Evolutionary conservation across 2,888 invertebrate species (phyloP), one percentile per base, ranked within the genome.

Genomic region (Cheilosia pagana): DNA sequence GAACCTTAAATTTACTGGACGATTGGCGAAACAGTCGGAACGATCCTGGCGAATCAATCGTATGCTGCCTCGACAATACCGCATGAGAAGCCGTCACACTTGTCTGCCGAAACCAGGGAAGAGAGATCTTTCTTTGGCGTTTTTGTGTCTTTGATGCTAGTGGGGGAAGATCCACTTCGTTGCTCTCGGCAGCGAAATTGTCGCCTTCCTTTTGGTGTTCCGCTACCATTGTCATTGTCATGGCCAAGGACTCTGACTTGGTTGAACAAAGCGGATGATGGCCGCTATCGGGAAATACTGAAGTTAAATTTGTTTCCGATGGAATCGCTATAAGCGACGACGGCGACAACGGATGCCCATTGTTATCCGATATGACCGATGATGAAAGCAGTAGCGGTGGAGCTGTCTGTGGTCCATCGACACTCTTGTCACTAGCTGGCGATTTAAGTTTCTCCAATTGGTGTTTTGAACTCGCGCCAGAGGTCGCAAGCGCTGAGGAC

Each of bases 61-160:
- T 97, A 92, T 97, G 97, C 92, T 97, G 97, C 72, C 97, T 94
- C 82, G 96, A 94, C 75, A 97, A 94, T 74, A 94, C 94, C 86
- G 95, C 95, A 92, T 96, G 96, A 68, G 94, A 94, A 88, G 94
- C 93, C 89, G 94, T 94, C 88, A 95, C 94, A 81, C 96, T 96
- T 89, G 95, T 95, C 92, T 97, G 96, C 68, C 97, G 94, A 92
- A 97, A 97, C 97, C 97, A 97, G 87, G 97, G 97, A 90, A 97
- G 93, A 72, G 97, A 97, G 89, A 97, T 97, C 92, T 97, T 97
- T 89, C 97, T 94, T 86, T 96, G 94, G 88, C 95, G 94, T 91
- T 96, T 96, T 90, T 95, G 94, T 91, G 92, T 93, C 92, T 93
- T 94, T 68, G 81, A 88, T 59, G 78, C 82, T 35, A 87, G 62